Evolutionary conservation across 2,797 vertebrate genomes (phyloP), one percentile per base, ranked within the genome.

Genomic region (Syndactyla subalaris): DNA sequence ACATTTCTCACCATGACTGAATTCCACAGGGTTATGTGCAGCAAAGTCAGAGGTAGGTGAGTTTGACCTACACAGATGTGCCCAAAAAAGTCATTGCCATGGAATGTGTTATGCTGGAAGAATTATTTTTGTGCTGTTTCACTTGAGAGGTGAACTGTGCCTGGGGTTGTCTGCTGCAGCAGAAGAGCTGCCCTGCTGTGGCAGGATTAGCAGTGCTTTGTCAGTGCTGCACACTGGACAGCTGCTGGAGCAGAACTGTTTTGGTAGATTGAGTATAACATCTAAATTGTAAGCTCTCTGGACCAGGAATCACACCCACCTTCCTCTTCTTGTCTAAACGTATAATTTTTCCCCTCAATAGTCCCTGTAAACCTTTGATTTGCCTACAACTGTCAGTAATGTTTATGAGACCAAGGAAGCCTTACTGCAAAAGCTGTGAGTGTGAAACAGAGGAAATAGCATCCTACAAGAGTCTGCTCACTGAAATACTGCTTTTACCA

Each of bases 171-270:
- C 38, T 65, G 26, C 59, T 83, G n/a, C 9, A 29, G 67, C 36
- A 76, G 67, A 92, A 23, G 51, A 85, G 55, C 34, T 68, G 54
- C 43, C 30, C 39, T 0, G 3, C 85, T 76, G 38, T 1, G 8
- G 14, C 51, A 7, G 30, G 17, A 20, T 70, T 62, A 70, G 83
- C 70, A 45, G 76, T 2, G 1, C 26, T 61, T 52, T 62, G 45
- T 55, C 65, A 5, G 5, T 23, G 54, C 74, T 87, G 29, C 14
- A 36, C n/a, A 10, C 38, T 0, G 0, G 21, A 10, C 54, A 41
- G 43, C 48, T 86, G 65, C 22, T 6, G 9, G 12, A 77, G n/a
- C 3, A 2, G 59, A 86, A 32, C 29, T 0, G 0, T 19, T 85
- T 5, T 2, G 10, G 14, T 26, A 26, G 17, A 10, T 86, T 21